Evolutionary conservation across 2,888 invertebrate species (phyloP).

Genomic region (Euplexia lucipara): DNA sequence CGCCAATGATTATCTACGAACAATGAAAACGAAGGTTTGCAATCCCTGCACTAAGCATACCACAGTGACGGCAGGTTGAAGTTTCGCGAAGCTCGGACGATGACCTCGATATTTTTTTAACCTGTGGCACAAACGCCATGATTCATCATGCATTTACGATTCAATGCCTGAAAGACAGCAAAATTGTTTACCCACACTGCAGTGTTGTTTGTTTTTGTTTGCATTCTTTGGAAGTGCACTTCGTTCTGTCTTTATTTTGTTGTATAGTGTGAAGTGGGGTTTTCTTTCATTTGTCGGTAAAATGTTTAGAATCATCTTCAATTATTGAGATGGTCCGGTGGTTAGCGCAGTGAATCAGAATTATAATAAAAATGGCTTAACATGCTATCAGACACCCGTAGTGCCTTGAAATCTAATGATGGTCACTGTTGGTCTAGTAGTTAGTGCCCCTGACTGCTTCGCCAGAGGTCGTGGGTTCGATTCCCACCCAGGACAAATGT

Average conservation of each 20-base stretch:
- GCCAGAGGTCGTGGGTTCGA: no score
- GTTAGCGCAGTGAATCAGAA: no score
- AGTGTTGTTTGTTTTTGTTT: constrained; percentile 54
- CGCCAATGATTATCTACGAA: no score
- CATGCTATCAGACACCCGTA: no score
- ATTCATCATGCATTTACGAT: constrained; percentile 70
- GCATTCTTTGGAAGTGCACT: constrained; percentile 28
- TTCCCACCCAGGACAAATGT: no score
- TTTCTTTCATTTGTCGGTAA: not conserved
- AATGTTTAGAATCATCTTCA: not conserved
- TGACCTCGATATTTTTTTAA: constrained; percentile 69
- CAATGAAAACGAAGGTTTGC: constrained; percentile 1
- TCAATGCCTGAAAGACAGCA: constrained; percentile 49
- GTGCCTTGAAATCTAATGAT: no score
- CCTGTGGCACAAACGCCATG: constrained; percentile 61
- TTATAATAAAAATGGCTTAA: no score
- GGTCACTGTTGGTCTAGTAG: no score
- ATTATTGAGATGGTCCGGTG: no score
- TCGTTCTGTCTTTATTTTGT: not conserved
- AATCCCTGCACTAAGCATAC: constrained; percentile 34
- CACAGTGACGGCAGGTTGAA: constrained; percentile 48
- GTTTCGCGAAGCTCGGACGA: constrained; percentile 61
- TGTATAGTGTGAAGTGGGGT: not conserved
- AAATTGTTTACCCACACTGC: constrained; percentile 48
- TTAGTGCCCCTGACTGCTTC: no score